A percentile compares a stretch with the other conserved stretches of the same genome.
Conservation (phyloP, 2,797 vertebrate genomes). For the Sebastiscus tertius region DNA sequence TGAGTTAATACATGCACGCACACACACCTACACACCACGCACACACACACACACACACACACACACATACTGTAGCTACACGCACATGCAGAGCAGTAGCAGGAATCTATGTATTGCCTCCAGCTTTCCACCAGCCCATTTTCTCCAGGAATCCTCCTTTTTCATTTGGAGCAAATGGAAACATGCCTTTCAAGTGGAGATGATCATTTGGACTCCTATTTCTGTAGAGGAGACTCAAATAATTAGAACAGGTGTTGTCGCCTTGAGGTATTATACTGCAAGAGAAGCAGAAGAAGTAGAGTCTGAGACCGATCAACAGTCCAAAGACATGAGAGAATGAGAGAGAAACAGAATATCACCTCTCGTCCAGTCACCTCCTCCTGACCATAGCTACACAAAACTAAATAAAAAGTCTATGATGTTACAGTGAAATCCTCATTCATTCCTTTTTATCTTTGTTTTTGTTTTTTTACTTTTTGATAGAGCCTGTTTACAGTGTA, state of each 20-base stretch:
- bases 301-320: constrained; percentile 17
- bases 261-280: constrained; percentile 25
- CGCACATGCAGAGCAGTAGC: constrained; percentile 6
- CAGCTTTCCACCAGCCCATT: constrained; percentile 42
- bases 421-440: neutral
- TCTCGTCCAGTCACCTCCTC: neutral
- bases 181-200: constrained; percentile 68
- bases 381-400: neutral
- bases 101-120: constrained; percentile 45
- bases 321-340: neutral
- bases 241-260: constrained; percentile 49
- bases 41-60: constrained; percentile 6
- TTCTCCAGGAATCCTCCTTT: constrained; percentile 63
- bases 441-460: neutral
- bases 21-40: constrained; percentile 23
- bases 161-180: constrained; percentile 70
- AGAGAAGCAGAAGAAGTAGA: constrained; percentile 25
- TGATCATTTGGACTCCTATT: constrained; percentile 59
- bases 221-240: constrained; percentile 59
- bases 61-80: neutral
- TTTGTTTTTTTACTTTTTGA: neutral
- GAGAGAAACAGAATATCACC: neutral
- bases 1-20: constrained; percentile 1
- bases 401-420: neutral
- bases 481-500: neutral